phyloP scores from a whole-genome alignment of 2,797 vertebrate genomes.

The Hyperoplus immaculatus region DNA sequence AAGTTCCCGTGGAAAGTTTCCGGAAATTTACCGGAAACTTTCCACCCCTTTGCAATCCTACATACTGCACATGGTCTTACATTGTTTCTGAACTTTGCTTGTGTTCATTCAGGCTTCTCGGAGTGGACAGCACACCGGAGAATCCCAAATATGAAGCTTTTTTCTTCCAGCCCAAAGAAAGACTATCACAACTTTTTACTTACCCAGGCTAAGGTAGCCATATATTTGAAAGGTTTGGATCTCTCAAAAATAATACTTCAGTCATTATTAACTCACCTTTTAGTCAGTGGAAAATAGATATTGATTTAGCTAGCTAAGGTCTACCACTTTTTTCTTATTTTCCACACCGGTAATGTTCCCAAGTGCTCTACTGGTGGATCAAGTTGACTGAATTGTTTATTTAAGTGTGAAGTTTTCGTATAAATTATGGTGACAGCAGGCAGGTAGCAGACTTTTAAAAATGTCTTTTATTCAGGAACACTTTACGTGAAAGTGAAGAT shows the following conservation, averaged over 20 bases:
- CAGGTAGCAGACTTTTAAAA: not conserved
- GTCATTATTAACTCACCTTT: conserved; percentile 4
- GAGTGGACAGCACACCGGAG: conserved; percentile 71
- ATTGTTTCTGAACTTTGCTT: conserved; percentile 26
- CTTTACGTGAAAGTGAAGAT: conserved; percentile 23
- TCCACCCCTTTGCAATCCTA: too few species aligned
- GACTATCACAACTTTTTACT: not conserved
- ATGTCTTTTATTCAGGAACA: conserved; percentile 35
- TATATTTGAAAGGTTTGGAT: conserved; percentile 6
- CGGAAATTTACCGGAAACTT: too few species aligned
- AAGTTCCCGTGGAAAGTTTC: too few species aligned
- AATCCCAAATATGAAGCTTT: conserved; percentile 75
- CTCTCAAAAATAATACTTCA: not conserved
- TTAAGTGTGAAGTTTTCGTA: not conserved
- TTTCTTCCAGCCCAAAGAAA: not conserved
- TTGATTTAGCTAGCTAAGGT: too few species aligned
- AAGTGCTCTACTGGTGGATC: not conserved
- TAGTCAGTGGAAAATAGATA: not conserved
- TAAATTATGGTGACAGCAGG: not conserved
- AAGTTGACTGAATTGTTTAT: conserved; percentile 4
- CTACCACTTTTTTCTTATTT: too few species aligned
- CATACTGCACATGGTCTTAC: not conserved
- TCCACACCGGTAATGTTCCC: not conserved
- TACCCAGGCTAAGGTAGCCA: not conserved
- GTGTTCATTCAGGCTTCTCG: conserved; percentile 50